A percentile compares a stretch with the other conserved stretches of the same genome.
These are phyloP conservation scores for Contarinia nasturtii DNA, from an alignment of 1,140 invertebrate species.

Conservation along the genomic window DNA sequence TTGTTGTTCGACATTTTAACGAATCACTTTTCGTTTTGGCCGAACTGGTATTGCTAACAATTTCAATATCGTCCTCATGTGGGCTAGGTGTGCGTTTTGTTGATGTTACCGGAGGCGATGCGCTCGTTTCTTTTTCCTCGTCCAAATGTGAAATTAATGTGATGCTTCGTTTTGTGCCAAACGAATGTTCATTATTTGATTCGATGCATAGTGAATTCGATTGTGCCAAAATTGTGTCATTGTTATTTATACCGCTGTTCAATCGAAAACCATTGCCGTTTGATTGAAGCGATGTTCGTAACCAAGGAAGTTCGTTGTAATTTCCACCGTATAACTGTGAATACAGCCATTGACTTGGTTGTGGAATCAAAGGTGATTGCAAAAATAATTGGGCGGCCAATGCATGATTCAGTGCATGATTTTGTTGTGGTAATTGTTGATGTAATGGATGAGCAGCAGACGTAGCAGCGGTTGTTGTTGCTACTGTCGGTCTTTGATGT, in stretches of 20 bases:
- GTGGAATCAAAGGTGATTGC: slow-evolving; percentile 46
- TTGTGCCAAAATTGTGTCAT: not conserved
- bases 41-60: slow-evolving; percentile 1
- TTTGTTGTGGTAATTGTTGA: slow-evolving; percentile 12
- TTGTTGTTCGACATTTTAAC: slow-evolving; percentile 14
- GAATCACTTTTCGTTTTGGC: slow-evolving; percentile 1
- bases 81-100: slow-evolving; percentile 16
- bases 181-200: not conserved
- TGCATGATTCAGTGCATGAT: slow-evolving; percentile 39
- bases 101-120: slow-evolving; percentile 20
- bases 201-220: not conserved
- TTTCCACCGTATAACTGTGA: slow-evolving; percentile 40
- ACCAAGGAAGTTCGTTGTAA: slow-evolving; percentile 38
- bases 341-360: slow-evolving; percentile 52
- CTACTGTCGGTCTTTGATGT: slow-evolving; percentile 13
- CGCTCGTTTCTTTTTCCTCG: slow-evolving; percentile 14
- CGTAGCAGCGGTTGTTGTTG: too few relatives aligned
- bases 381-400: slow-evolving; percentile 47
- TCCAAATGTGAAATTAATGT: slow-evolving; percentile 20
- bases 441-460: too few relatives aligned
- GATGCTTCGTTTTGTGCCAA: slow-evolving; percentile 7
- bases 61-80: slow-evolving; percentile 4
- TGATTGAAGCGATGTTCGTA: slow-evolving; percentile 14
- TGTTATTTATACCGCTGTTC: not conserved
- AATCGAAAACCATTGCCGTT: slow-evolving; percentile 1